Evolutionary conservation across 2,888 invertebrate species (phyloP), one percentile per base, ranked within the genome.

Genomic region (Andrena camellia): DNA sequence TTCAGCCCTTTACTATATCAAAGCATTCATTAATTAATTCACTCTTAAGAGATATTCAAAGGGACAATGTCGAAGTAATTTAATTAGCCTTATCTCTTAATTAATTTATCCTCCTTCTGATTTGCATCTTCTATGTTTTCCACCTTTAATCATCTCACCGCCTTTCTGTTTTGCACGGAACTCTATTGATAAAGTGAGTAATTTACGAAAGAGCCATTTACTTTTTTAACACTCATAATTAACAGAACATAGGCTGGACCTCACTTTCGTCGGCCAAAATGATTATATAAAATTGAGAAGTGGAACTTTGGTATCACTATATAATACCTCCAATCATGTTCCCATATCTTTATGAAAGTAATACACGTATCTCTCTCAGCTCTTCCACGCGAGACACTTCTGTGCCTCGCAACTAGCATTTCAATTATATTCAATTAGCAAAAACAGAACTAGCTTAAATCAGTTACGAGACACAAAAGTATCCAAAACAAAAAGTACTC

Each of bases 1-100:
- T 29, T 59, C 59, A 29, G 6, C 17, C 17, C 26, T 59, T 29
- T 59, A 29, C 29, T 20, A 17, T 59, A 29, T 29, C 13, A 59
- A 59, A 59, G 3, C 17, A 59, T 59, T 29, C 59, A 17, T 26
- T 59, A 59, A 59, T 42, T 42, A 59, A 59, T 29, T 59, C 59
- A 6, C 13, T 17, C 17, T 29, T 26, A 59, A 29, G 29, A 29
- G 17, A 26, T 26, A 26, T 59, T 59, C 59, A 59, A 59, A 29
- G 59, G 29, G 6, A 29, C 13, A 5, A 29, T 26, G 59, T 6
- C 26, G 20, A 17, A 17, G 4, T 59, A 59, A 59, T 59, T 57
- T 59, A 59, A 26, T 29, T 59, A 17, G 17, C 26, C 23, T 26
- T 23, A 54, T 23, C 57, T 29, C 26, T 29, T 59, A 59, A 59